A percentile compares a stretch with the other conserved stretches of the same genome.
Evolutionary conservation across 2,113 vertebrate species (phyloP).

Genomic region (Eidolon helvum): DNA sequence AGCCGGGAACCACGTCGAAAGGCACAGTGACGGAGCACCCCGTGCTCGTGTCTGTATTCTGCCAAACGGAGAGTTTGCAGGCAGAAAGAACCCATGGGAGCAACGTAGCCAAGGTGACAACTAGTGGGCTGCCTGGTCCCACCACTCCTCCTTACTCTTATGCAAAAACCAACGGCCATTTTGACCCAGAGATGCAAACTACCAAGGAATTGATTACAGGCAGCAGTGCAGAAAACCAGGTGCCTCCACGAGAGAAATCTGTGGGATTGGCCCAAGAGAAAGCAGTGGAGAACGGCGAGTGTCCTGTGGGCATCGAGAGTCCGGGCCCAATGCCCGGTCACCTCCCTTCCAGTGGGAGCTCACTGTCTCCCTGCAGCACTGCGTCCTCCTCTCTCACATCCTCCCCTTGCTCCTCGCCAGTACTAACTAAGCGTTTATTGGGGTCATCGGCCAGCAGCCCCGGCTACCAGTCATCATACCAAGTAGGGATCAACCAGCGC

Average conservation of each 20-base stretch:
- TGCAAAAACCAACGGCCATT: slow-evolving; percentile 91
- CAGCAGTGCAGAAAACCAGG: slow-evolving; percentile 55
- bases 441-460: slow-evolving; percentile 87
- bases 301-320: slow-evolving; percentile 73
- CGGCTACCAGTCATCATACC: slow-evolving; percentile 93
- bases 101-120: background rate
- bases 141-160: slow-evolving; percentile 68
- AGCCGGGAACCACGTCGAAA: slow-evolving; percentile 63
- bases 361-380: slow-evolving; percentile 90
- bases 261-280: slow-evolving; percentile 79
- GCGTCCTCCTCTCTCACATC: slow-evolving; percentile 95
- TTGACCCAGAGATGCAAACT: slow-evolving; percentile 63
- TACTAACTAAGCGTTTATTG: slow-evolving; percentile 89
- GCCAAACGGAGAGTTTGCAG: slow-evolving; percentile 87
- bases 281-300: slow-evolving; percentile 85
- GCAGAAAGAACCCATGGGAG: slow-evolving; percentile 72
- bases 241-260: slow-evolving; percentile 76
- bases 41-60: slow-evolving; percentile 77
- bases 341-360: slow-evolving; percentile 78
- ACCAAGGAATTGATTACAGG: slow-evolving; percentile 50
- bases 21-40: slow-evolving; percentile 74
- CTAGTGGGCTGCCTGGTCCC: slow-evolving; percentile 24
- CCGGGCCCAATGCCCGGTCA: slow-evolving; percentile 77
- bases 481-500: slow-evolving; percentile 95
- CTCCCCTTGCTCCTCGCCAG: slow-evolving; percentile 95